phyloP scores from a whole-genome alignment of 2,113 vertebrate genomes.

The Sardina pilchardus region DNA sequence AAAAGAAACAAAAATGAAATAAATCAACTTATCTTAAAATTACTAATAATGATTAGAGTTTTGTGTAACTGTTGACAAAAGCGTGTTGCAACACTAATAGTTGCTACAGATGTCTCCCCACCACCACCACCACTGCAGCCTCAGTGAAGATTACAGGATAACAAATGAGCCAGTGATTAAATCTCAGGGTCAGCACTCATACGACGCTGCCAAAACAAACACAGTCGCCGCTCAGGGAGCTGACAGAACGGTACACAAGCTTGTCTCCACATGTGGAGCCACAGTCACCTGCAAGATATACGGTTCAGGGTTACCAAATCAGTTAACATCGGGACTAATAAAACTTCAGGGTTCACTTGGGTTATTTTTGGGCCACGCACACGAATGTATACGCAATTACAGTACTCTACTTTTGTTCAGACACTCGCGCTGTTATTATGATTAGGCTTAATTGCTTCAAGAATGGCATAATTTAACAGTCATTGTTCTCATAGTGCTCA shows the following conservation, averaged over 20 bases:
- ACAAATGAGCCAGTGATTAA: conserved; percentile 13
- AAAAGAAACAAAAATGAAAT: not conserved
- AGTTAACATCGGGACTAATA: not conserved
- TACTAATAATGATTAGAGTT: not conserved
- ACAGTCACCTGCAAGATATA: conserved; percentile 8
- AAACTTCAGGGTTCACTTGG: conserved; percentile 6
- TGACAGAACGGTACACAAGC: not conserved
- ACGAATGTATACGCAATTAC: not conserved
- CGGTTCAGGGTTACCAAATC: conserved; percentile 4
- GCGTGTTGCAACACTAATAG: conserved; percentile 1
- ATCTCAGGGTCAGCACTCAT: conserved; percentile 2
- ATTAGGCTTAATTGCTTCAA: conserved; percentile 34
- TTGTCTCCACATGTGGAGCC: conserved; percentile 16
- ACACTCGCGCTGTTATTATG: conserved; percentile 30
- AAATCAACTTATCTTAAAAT: not conserved
- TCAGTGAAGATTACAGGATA: conserved; percentile 1
- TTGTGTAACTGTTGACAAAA: conserved; percentile 7
- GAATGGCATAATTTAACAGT: conserved; percentile 47
- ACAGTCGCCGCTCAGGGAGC: not conserved
- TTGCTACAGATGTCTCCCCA: not conserved
- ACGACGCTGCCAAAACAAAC: not conserved
- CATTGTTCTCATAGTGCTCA: conserved; percentile 48
- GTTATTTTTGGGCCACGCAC: not conserved
- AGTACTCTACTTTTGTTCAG: conserved; percentile 44
- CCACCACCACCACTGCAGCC: not conserved